A percentile compares a stretch with the other conserved stretches of the same genome.
phyloP scores from a whole-genome alignment of 1,140 invertebrate genomes.

The Myzus persicae region DNA sequence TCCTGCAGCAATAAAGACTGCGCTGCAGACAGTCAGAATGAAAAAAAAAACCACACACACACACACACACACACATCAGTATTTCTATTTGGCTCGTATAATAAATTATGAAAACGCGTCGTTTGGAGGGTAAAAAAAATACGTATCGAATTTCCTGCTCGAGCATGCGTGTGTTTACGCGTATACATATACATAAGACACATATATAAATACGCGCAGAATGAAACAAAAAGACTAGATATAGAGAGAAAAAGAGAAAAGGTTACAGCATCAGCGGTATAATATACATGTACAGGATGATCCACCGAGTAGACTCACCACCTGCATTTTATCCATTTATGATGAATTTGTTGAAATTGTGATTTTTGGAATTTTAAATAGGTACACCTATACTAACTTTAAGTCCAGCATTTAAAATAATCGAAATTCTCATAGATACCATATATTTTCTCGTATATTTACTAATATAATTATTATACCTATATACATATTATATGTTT shows the following conservation, averaged over 20 bases:
- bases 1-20: background rate
- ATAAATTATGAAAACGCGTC: constrained; percentile 45
- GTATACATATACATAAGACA: background rate
- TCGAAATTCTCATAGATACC: no score
- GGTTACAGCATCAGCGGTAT: background rate
- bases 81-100: constrained; percentile 18
- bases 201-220: background rate
- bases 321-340: background rate
- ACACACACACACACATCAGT: background rate
- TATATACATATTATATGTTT: no score
- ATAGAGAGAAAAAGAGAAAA: background rate
- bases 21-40: background rate
- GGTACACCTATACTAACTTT: no score
- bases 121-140: constrained; percentile 18
- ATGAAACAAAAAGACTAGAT: background rate
- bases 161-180: background rate
- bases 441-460: no score
- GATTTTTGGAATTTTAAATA: background rate
- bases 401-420: no score
- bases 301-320: background rate
- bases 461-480: no score
- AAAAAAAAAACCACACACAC: background rate
- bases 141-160: constrained; percentile 30
- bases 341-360: background rate
- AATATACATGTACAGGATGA: background rate